phyloP scores from a whole-genome alignment of 2,113 vertebrate species.

The Anser brachyrhynchus region DNA sequence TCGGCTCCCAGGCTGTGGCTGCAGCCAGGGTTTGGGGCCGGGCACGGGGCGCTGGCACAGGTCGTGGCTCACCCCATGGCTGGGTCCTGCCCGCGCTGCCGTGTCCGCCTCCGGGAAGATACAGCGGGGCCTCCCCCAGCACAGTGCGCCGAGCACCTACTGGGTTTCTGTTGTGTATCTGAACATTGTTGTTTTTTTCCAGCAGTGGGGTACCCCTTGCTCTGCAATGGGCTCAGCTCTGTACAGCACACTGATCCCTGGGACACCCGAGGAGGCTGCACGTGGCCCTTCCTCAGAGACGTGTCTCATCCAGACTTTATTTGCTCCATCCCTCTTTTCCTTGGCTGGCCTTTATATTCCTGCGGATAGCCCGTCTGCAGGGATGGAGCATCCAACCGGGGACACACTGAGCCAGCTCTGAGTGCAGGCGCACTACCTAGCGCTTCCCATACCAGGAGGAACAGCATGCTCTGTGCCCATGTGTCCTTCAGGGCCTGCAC shows the following conservation, averaged over 20 bases:
- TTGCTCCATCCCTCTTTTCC: neutral
- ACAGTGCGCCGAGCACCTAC: neutral
- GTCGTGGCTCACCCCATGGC: neutral
- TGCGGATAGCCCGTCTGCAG: neutral
- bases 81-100: neutral
- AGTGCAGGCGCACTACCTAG: accelerated
- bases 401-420: neutral
- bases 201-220: neutral
- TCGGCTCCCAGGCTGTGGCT: neutral
- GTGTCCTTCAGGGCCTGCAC: neutral
- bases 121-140: neutral
- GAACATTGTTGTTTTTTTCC: neutral
- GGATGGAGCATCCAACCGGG: neutral
- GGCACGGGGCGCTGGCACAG: neutral
- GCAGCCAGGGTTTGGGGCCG: neutral
- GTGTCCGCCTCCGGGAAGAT: accelerated
- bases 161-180: neutral
- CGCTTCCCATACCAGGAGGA: neutral
- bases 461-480: neutral
- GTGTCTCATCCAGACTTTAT: neutral
- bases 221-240: neutral
- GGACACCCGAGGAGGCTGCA: neutral
- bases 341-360: neutral
- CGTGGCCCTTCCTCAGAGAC: neutral
- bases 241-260: neutral